These are phyloP conservation scores for Pantherophis guttatus DNA, from an alignment of 2,113 vertebrate species.

Conservation along the genomic window DNA sequence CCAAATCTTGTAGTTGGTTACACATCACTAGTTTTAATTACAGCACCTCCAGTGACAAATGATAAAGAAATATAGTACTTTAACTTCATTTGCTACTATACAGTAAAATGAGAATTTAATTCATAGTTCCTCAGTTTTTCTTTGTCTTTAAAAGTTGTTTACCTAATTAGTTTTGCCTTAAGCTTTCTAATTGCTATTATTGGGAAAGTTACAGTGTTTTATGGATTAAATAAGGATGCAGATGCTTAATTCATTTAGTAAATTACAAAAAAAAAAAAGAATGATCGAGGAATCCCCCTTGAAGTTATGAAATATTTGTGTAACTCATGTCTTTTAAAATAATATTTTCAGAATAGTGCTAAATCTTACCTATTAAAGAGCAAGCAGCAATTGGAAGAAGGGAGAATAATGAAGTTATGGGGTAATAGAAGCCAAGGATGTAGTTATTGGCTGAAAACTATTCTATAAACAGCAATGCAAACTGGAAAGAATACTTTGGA, in stretches of 20 bases:
- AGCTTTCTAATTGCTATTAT: conserved; percentile 50
- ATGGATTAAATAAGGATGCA: conserved; percentile 30
- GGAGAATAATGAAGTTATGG: neutral
- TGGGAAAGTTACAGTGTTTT: conserved; percentile 39
- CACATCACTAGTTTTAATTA: conserved; percentile 52
- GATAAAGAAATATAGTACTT: conserved; percentile 26
- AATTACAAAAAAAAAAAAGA: neutral
- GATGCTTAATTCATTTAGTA: conserved; percentile 10
- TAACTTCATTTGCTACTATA: conserved; percentile 68
- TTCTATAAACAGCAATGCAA: neutral
- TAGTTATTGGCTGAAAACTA: neutral
- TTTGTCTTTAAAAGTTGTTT: conserved; percentile 54
- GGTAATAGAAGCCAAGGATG: neutral
- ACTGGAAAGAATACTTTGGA: neutral
- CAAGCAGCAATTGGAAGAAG: neutral
- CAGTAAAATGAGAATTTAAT: conserved; percentile 59
- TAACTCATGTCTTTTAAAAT: neutral
- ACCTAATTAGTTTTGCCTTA: conserved; percentile 32
- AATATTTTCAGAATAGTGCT: conserved; percentile 1
- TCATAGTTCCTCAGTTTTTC: conserved; percentile 59
- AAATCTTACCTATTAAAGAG: neutral
- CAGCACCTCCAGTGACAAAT: conserved; percentile 56
- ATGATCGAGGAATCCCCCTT: conserved; percentile 6
- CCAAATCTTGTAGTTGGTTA: neutral
- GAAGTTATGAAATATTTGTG: conserved; percentile 38